A percentile compares a stretch with the other conserved stretches of the same genome.
These are phyloP conservation scores for Orthonyx spaldingii DNA, from an alignment of 2,113 vertebrate species.

Conservation along the genomic window DNA sequence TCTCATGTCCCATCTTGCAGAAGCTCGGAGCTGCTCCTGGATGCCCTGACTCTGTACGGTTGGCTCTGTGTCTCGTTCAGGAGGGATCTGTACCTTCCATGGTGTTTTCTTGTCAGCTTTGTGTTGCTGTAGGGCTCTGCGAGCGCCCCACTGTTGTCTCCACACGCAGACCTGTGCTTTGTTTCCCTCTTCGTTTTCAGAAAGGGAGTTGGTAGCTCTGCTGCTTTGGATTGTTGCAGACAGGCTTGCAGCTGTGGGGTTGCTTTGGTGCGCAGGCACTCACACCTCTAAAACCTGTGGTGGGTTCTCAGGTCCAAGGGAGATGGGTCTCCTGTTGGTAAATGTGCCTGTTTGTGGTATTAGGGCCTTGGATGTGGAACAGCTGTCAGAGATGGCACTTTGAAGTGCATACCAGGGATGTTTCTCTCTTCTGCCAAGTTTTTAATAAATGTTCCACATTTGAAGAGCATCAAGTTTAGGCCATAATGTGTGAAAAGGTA, in stretches of 20 bases:
- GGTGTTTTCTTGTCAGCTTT: background rate
- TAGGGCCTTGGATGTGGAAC: background rate
- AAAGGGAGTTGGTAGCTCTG: background rate
- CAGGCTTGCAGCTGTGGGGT: background rate
- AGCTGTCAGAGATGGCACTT: background rate
- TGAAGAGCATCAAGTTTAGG: background rate
- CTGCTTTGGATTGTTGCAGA: background rate
- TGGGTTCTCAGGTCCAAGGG: background rate
- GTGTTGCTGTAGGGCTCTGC: accelerated
- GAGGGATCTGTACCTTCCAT: background rate
- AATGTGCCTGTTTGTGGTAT: accelerated
- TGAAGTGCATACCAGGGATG: background rate
- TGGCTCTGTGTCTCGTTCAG: accelerated
- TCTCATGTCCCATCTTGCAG: background rate
- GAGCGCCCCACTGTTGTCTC: accelerated
- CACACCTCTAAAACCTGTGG: accelerated
- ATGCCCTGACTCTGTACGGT: accelerated
- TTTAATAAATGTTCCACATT: background rate
- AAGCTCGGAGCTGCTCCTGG: background rate
- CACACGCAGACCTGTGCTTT: background rate
- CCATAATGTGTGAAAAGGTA: background rate
- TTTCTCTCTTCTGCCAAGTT: background rate
- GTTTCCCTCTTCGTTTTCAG: background rate
- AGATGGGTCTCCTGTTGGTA: background rate
- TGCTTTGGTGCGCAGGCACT: background rate